phyloP scores from a whole-genome alignment of 1,140 invertebrate species.

The roundworm (Caenorhabditis elegans) region DNA sequence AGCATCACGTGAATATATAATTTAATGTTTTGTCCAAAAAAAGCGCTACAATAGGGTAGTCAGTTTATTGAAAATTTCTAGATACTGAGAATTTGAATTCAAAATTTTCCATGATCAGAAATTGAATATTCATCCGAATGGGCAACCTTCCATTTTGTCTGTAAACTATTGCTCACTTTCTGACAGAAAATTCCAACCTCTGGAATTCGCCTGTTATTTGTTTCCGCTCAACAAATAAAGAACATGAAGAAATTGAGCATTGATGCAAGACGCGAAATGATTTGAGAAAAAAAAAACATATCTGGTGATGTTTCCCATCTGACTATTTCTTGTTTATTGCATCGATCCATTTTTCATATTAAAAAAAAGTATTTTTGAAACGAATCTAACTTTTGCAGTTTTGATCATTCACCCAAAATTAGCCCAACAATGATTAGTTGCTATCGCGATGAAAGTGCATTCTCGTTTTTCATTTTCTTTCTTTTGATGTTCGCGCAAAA shows the following conservation, averaged over 20 bases:
- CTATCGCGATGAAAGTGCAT: not conserved
- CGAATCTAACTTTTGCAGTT: not conserved
- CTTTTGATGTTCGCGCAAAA: conserved; percentile 23
- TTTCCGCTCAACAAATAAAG: not conserved
- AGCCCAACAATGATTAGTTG: conserved; percentile 1
- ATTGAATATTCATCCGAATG: too few species aligned
- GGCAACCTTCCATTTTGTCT: too few species aligned
- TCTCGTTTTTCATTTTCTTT: not conserved
- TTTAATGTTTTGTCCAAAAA: too few species aligned
- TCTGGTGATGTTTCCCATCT: not conserved
- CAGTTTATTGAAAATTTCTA: too few species aligned
- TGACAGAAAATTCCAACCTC: not conserved
- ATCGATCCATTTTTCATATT: not conserved
- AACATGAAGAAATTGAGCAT: not conserved
- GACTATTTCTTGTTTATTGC: not conserved
- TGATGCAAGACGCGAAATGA: not conserved
- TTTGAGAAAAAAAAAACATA: not conserved
- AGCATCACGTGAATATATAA: too few species aligned
- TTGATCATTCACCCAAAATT: not conserved
- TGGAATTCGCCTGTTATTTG: not conserved
- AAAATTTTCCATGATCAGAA: too few species aligned
- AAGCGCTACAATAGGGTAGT: too few species aligned
- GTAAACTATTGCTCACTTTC: too few species aligned
- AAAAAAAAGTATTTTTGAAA: not conserved
- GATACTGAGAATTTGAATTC: too few species aligned